Evolutionary conservation across 2,797 vertebrate genomes (phyloP).

Genomic region (Myoxocephalus aenaeus): DNA sequence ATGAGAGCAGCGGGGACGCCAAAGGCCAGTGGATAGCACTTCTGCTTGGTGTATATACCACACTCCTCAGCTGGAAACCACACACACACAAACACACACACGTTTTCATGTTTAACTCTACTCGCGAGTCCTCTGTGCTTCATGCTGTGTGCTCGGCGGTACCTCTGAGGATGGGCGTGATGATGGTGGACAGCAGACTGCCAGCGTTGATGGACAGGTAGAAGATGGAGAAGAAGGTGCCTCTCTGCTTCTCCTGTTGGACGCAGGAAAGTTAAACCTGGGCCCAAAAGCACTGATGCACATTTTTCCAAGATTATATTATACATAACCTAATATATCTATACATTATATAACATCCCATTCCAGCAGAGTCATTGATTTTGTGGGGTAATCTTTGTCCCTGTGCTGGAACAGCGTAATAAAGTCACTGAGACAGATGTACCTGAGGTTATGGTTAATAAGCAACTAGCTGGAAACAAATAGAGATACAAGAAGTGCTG

Average conservation of each 20-base stretch:
- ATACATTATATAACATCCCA: neutral
- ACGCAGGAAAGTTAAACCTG: neutral
- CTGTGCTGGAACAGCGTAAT: constrained; percentile 54
- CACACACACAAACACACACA: constrained; percentile 25
- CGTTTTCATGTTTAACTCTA: neutral
- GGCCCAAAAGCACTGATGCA: neutral
- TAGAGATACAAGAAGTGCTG: constrained; percentile 70
- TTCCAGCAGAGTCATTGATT: constrained; percentile 22
- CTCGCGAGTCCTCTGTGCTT: rapidly evolving
- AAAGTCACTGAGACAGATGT: constrained; percentile 30
- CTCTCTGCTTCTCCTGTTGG: constrained; percentile 91
- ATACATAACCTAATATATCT: neutral
- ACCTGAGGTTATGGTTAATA: constrained; percentile 56
- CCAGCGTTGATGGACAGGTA: constrained; percentile 96
- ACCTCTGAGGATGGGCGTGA: constrained; percentile 95
- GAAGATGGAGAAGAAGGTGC: constrained; percentile 95
- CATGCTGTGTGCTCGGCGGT: neutral
- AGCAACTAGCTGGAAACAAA: constrained; percentile 37
- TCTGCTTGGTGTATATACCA: constrained; percentile 85
- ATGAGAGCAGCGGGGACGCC: constrained; percentile 94
- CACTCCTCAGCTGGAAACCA: constrained; percentile 87
- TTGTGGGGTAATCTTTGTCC: constrained; percentile 29
- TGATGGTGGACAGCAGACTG: constrained; percentile 92
- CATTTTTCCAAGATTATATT: neutral
- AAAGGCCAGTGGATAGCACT: constrained; percentile 95